These are phyloP conservation scores for Chrysogorgia sp. DNA, from an alignment of 92 coral and sea anemone genomes.

Conservation along the genomic window DNA sequence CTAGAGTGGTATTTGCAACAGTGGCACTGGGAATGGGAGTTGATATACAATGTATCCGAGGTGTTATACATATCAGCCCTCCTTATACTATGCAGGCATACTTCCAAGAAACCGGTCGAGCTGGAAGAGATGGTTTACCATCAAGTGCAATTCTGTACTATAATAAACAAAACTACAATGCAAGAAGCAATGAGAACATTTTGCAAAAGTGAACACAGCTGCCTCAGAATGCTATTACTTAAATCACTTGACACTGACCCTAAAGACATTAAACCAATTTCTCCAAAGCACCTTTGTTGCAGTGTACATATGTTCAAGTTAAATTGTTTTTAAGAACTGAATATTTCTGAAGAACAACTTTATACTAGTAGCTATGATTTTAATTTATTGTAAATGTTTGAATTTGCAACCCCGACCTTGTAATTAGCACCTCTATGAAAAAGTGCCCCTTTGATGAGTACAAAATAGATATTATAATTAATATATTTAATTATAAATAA, in stretches of 20 bases:
- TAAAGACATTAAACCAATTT: background rate
- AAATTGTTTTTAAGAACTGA: too few species aligned
- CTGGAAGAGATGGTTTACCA: slow-evolving; percentile 60
- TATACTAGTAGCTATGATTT: too few species aligned
- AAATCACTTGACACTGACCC: slow-evolving; percentile 6
- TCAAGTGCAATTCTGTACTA: slow-evolving; percentile 37
- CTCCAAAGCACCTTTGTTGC: slow-evolving; percentile 25
- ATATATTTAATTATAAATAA: too few species aligned
- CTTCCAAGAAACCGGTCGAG: slow-evolving; percentile 64
- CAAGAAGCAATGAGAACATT: slow-evolving; percentile 4
- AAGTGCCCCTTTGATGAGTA: too few species aligned
- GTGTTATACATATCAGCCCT: slow-evolving; percentile 57
- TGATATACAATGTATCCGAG: slow-evolving; percentile 2
- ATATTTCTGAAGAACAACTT: too few species aligned
- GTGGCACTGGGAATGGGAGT: slow-evolving; percentile 74
- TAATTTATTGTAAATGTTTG: too few species aligned
- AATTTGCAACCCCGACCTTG: too few species aligned
- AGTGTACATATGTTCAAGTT: background rate
- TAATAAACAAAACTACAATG: slow-evolving; percentile 11
- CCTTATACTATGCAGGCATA: slow-evolving; percentile 58
- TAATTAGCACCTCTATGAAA: too few species aligned
- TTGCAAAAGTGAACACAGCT: background rate
- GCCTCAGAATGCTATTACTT: too few species aligned
- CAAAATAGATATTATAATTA: too few species aligned
- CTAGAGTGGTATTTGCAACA: slow-evolving; percentile 63